These are phyloP conservation scores for Pissodes strobi DNA, from an alignment of 1,140 invertebrate species.

Conservation along the genomic window DNA sequence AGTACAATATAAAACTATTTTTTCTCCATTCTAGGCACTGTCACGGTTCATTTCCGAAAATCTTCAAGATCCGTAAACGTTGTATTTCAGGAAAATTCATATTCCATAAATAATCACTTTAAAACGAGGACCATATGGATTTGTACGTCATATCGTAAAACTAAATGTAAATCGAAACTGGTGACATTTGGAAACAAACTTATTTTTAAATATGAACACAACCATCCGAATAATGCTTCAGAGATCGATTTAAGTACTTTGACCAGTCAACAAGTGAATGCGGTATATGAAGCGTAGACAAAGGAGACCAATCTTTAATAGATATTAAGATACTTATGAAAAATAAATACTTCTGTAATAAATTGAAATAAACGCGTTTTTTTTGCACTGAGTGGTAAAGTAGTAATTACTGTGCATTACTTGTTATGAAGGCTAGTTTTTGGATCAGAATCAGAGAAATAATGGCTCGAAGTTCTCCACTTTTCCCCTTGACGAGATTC, in stretches of 20 bases:
- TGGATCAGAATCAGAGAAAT: no score
- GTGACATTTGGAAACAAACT: conserved; percentile 25
- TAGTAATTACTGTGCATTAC: no score
- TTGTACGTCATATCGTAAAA: conserved; percentile 27
- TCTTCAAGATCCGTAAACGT: conserved; percentile 22
- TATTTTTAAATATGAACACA: conserved; percentile 28
- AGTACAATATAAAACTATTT: background rate
- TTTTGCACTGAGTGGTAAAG: no score
- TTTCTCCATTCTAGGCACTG: background rate
- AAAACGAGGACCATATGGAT: conserved; percentile 32
- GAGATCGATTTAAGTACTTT: conserved; percentile 14
- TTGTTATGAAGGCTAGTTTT: no score
- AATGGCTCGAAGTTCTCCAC: no score
- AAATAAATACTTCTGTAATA: no score
- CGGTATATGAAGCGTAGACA: no score
- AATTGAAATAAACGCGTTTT: no score
- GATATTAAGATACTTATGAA: no score
- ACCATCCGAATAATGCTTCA: conserved; percentile 23
- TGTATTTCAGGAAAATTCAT: conserved; percentile 13
- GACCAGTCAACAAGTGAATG: conserved; percentile 19
- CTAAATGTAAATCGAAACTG: conserved; percentile 28
- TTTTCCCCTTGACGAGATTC: no score
- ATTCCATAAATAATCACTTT: conserved; percentile 15
- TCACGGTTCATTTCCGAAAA: conserved; percentile 13
- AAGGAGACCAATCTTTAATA: no score